Evolutionary conservation across 1,140 invertebrate species (phyloP), one percentile per base, ranked within the genome.

Genomic region (Diachasmimorpha longicaudata): DNA sequence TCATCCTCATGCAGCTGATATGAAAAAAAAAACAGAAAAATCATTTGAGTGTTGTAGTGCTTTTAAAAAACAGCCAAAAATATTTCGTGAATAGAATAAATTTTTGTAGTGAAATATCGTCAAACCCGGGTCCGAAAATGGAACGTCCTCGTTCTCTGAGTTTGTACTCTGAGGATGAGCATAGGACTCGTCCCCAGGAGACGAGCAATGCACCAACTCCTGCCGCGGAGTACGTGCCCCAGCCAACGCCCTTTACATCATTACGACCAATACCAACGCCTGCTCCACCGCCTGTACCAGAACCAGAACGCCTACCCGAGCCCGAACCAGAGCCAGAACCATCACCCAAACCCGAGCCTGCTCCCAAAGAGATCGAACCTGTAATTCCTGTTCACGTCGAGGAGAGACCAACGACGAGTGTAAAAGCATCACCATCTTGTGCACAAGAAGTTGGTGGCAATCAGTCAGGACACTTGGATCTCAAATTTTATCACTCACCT

Each of bases 141-240:
- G 89, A 91, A 83, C 89, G 90, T 69, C 90, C 90, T 11, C 88
- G 87, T 71, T 90, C 90, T 5, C 78, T 91, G 25, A 89, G 88
- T 37, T 83, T 91, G 75, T 87, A 88, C 69, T 85, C 84, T 8
- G 86, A 85, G 67, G 86, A 88, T 19, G 85, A 85, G 37, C 84
- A 82, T 42, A 84, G 83, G 67, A 78, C 85, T 63, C 78, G 84
- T 55, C 79, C 81, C 21, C 79, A 46, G 42, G 80, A 83, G 78
- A 74, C 81, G 70, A 74, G 81, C 80, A 89, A 81, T 74, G 86
- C 79, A 82, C 87, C 78, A 83, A 90, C 78, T 73, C 81, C 82
- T 81, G 87, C 75, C 74, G 83, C 74, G 72, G 81, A 84, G 31
- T 74, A 81, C 44, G 77, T 83, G 46, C 70, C 76, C 0, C 77